A percentile compares a stretch with the other conserved stretches of the same genome.
phyloP scores from a whole-genome alignment of 1,140 invertebrate genomes.

The Lepidurus arcticus region DNA sequence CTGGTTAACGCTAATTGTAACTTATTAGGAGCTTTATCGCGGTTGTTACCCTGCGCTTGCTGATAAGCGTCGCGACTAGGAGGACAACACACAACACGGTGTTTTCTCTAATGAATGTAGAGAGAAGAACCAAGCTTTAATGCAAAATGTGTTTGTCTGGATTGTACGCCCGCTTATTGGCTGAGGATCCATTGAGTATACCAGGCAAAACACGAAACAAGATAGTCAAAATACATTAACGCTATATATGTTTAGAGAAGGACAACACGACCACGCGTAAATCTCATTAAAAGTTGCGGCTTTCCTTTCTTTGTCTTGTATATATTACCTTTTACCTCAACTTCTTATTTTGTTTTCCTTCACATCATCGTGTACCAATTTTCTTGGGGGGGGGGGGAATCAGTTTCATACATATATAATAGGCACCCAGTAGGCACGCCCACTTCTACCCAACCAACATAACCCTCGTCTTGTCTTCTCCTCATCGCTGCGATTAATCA shows the following conservation, averaged over 20 bases:
- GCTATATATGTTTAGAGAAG: background rate
- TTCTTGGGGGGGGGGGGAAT: too few relatives aligned
- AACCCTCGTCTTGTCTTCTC: slow-evolving; percentile 3
- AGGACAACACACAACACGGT: background rate
- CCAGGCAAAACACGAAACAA: background rate
- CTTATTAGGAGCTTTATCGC: background rate
- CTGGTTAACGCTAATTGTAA: background rate
- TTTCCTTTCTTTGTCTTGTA: background rate
- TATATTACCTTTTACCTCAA: background rate
- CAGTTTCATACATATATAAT: background rate
- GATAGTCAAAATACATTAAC: background rate
- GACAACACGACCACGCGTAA: background rate
- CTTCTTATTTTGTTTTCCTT: background rate
- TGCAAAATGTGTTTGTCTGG: background rate
- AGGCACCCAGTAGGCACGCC: background rate
- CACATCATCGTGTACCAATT: background rate
- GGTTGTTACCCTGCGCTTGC: background rate
- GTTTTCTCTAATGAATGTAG: slow-evolving; percentile 4
- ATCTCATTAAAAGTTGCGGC: background rate
- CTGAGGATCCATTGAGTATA: background rate
- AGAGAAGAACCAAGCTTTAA: background rate
- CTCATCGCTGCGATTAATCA: slow-evolving; percentile 15
- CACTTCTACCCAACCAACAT: background rate
- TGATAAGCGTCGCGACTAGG: background rate
- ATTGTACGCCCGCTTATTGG: background rate